Conservation (phyloP, 1,140 invertebrate genomes). For the Pseudomyrmex dendroicus region DNA sequence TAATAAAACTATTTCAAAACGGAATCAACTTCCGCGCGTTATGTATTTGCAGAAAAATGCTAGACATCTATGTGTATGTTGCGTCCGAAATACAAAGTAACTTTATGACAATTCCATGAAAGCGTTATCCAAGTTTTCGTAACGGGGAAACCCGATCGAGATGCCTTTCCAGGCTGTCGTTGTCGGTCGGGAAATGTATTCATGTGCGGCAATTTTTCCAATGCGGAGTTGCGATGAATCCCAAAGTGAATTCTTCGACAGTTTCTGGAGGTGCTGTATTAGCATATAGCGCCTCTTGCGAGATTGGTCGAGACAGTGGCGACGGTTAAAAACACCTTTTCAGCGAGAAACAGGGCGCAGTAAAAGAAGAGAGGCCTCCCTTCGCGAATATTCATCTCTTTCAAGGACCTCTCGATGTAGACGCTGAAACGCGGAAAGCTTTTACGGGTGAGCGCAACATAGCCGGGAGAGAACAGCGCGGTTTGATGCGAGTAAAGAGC, state of each 20-base stretch:
- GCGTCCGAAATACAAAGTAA: neutral
- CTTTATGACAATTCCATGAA: constrained; percentile 1
- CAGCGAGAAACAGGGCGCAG: neutral
- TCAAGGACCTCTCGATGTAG: constrained; percentile 2
- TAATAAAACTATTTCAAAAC: neutral
- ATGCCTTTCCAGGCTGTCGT: constrained; percentile 4
- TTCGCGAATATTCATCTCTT: constrained; percentile 13
- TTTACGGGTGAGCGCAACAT: constrained; percentile 4
- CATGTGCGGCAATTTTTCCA: constrained; percentile 13
- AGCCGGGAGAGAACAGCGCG: neutral
- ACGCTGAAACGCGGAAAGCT: neutral
- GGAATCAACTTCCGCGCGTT: neutral
- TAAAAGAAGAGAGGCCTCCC: constrained; percentile 1
- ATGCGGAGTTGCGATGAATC: constrained; percentile 26
- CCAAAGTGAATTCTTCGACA: constrained; percentile 30
- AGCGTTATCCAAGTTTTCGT: constrained; percentile 1
- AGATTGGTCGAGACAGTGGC: constrained; percentile 38
- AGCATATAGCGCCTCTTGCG: constrained; percentile 37
- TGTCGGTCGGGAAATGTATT: constrained; percentile 12
- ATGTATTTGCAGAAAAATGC: neutral
- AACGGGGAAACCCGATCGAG: constrained; percentile 10
- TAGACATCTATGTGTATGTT: too few species aligned
- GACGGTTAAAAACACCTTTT: constrained; percentile 48
- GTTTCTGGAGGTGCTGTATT: constrained; percentile 33
- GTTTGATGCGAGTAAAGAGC: neutral